phyloP scores from a whole-genome alignment of 1,140 invertebrate species.

The Goniozus legneri region DNA sequence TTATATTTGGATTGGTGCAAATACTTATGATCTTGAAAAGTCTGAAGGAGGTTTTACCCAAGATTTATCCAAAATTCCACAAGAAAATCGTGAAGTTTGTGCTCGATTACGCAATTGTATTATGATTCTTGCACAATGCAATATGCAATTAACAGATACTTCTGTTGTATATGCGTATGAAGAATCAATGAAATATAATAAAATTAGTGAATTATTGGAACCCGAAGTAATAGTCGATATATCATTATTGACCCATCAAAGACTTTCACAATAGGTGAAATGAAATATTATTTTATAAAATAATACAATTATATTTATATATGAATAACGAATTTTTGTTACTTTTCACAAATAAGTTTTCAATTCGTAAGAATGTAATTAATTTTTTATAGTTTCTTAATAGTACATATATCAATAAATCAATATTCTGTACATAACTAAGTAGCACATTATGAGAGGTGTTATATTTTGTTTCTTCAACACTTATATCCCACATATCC shows the following conservation, averaged over 20 bases:
- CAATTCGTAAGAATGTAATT: no score
- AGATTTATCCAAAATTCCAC: conserved; percentile 71
- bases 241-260: conserved; percentile 65
- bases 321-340: no score
- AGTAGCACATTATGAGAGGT: no score
- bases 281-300: not conserved
- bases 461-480: no score
- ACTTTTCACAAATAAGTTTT: no score
- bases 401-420: not conserved
- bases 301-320: not conserved
- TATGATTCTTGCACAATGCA: conserved; percentile 75
- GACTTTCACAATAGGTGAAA: conserved; percentile 40
- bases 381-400: no score
- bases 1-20: conserved; percentile 90
- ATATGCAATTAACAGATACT: conserved; percentile 89
- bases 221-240: conserved; percentile 81
- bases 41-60: conserved; percentile 77
- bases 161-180: conserved; percentile 90
- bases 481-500: no score
- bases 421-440: not conserved
- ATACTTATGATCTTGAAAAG: conserved; percentile 60
- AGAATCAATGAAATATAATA: conserved; percentile 80
- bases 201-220: conserved; percentile 73
- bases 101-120: conserved; percentile 88
- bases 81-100: conserved; percentile 76